Conservation (phyloP, 2,797 vertebrate genomes). For the Leptoclinus maculatus region DNA sequence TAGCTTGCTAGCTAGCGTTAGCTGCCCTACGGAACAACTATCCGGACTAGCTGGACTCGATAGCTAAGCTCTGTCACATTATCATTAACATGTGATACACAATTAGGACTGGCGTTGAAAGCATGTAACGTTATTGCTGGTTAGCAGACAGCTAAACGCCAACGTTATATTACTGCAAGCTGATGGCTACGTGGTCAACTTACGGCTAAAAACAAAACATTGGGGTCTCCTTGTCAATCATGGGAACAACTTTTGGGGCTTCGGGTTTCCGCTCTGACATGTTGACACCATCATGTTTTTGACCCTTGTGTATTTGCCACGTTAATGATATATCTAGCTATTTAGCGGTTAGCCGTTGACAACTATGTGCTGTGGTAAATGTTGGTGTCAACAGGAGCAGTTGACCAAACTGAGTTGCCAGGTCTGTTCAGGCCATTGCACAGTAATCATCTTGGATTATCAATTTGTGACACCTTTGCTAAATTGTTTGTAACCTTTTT, state of each 20-base stretch:
- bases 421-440: background rate
- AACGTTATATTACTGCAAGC: no score
- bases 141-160: background rate
- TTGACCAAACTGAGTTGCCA: background rate
- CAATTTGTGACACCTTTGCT: background rate
- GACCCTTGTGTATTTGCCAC: accelerated
- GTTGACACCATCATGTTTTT: background rate
- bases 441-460: background rate
- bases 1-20: constrained; percentile 49
- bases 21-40: constrained; percentile 17
- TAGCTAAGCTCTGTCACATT: background rate
- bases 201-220: constrained; percentile 60
- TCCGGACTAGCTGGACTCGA: background rate
- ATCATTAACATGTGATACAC: background rate
- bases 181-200: constrained; percentile 4
- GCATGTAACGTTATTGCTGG: background rate
- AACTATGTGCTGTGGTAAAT: background rate
- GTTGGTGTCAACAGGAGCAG: background rate
- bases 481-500: background rate
- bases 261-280: background rate
- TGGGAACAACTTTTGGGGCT: background rate
- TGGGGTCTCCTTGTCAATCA: constrained; percentile 7
- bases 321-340: background rate
- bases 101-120: background rate
- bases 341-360: background rate